phyloP scores from a whole-genome alignment of 2,888 invertebrate genomes.

The Gastracanthus pulcherrimus region DNA sequence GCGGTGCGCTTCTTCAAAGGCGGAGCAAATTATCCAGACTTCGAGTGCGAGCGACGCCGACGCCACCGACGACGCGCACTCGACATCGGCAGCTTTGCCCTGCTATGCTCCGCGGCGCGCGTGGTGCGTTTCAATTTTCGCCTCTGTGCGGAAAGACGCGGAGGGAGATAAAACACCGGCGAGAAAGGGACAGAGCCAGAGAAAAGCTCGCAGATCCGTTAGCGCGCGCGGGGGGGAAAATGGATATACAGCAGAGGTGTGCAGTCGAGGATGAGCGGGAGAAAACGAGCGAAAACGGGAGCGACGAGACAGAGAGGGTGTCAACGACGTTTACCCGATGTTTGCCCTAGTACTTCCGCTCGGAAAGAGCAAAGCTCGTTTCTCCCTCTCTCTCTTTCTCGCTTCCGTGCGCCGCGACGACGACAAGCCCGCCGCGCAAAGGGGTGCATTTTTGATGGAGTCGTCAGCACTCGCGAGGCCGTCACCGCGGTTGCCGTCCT shows the following conservation, averaged over 20 bases:
- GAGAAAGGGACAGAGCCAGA: background rate
- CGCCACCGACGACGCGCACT: background rate
- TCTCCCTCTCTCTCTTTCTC: background rate
- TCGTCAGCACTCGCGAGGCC: conserved; percentile 1
- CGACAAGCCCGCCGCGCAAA: background rate
- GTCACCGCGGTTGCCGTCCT: background rate
- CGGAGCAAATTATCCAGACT: conserved; percentile 6
- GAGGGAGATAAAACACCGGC: background rate
- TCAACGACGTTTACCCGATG: conserved; percentile 35
- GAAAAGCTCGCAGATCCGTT: background rate
- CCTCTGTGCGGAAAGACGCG: background rate
- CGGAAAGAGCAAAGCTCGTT: conserved; percentile 46
- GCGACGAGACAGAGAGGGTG: background rate
- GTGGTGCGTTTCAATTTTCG: conserved; percentile 4
- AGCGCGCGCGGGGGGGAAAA: background rate
- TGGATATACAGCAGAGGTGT: background rate
- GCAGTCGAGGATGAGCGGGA: background rate
- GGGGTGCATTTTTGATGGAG: conserved; percentile 34
- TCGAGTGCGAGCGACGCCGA: background rate
- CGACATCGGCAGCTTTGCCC: background rate
- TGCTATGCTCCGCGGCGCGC: too few species aligned
- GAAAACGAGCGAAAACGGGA: background rate
- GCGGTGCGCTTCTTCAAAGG: background rate
- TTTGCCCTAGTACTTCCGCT: conserved; percentile 40
- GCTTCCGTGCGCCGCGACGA: background rate